Base-by-base conservation (phyloP, 2,888 invertebrate species). In the Xanthia togata region DNA sequence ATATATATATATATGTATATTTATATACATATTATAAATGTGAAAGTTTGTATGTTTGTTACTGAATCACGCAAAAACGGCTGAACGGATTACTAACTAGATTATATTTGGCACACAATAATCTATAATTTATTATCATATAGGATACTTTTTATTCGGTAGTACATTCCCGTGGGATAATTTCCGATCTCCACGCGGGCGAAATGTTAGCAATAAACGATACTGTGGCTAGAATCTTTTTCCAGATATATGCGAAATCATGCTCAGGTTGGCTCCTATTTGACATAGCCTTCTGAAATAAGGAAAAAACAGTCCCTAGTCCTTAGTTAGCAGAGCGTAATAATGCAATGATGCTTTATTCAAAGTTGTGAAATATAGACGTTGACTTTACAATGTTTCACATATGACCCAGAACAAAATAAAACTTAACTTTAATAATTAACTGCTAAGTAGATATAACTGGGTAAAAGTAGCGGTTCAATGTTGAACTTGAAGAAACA, bases 401-500 rank as follows among this genome's bases (percentile, higher is more conserved):
- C 11, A 67, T 8, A 44, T 31, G 3, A 55, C 23, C 44, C 4
- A 17, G 57, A 14, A 55, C 23, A 67, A 63, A 23, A 70, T 60
- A 35, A 59, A 76, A 55, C 20, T 67, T 50, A 70, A 60, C 60
- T 67, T 62, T 65, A 35, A 47, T 17, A 57, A 70, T 59, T 57
- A 38, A 70, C 20, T 57, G 31, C 20, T 63, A 63, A 62, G 20
- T 41, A 44, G 53, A 23, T 11, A n/a, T 31, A 41, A 12, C n/a
- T 55, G 4, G 57, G 31, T 68, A 57, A 41, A 31, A 31, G 6
- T 68, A 75, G 65, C 74, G 62, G 68, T 69, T 67, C 12, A 59
- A 35, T 67, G n/a, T 44, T 65, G 4, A 53, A 53, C 55, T 53
- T 68, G 26, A 35, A 73, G 41, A 62, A 73, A 82, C 64, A 72